Conservation (phyloP, 2,797 vertebrate species). For the Meda fulgida region DNA sequence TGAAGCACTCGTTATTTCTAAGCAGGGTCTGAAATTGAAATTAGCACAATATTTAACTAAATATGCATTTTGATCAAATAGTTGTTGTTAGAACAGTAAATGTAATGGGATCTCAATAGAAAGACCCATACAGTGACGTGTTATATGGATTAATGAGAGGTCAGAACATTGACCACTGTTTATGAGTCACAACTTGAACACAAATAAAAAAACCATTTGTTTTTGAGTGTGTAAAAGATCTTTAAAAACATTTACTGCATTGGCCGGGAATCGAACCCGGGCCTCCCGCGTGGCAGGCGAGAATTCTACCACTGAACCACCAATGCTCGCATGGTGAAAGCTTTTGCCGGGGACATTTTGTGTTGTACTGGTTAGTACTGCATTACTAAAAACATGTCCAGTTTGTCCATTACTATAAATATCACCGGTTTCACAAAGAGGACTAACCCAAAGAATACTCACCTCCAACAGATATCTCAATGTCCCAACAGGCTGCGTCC, state of each 20-base stretch:
- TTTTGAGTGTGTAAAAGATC: not conserved
- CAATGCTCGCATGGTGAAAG: slow-evolving; percentile 18
- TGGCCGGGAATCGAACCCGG: slow-evolving; percentile 81
- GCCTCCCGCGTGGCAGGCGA: slow-evolving; percentile 80
- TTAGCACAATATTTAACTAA: not conserved
- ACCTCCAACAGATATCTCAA: not conserved
- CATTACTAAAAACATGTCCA: not conserved
- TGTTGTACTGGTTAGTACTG: accelerated
- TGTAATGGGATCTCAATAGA: not conserved
- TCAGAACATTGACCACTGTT: not conserved
- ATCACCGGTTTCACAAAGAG: accelerated
- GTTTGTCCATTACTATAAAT: not conserved
- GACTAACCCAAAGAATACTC: not conserved
- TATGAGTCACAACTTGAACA: not conserved
- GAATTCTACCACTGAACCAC: slow-evolving; percentile 83
- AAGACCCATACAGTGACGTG: not conserved
- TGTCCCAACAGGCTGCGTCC: not conserved
- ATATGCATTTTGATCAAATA: not conserved
- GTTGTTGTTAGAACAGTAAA: not conserved
- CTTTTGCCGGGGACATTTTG: accelerated
- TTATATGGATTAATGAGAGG: not conserved
- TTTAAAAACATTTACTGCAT: slow-evolving; percentile 55
- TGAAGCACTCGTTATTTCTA: not conserved
- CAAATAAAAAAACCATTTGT: not conserved
- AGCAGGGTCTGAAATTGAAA: not conserved